Conservation (phyloP, 1,140 invertebrate genomes). For the Leptinotarsa lineolata region DNA sequence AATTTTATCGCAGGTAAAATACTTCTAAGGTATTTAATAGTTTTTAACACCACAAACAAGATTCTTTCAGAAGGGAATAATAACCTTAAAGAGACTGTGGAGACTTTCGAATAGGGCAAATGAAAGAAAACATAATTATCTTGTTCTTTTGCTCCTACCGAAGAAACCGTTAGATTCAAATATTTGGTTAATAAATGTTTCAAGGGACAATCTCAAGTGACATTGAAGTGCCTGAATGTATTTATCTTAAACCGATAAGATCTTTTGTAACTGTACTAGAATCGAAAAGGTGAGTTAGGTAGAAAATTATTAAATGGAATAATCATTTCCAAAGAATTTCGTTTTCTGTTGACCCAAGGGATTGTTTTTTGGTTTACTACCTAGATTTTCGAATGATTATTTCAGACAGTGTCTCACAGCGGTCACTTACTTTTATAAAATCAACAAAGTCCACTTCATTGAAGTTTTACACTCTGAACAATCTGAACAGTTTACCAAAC, state of each 20-base stretch:
- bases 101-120: background rate
- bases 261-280: background rate
- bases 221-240: background rate
- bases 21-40: background rate
- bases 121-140: background rate
- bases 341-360: no score
- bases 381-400: no score
- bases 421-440: no score
- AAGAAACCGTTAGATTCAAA: background rate
- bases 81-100: constrained; percentile 5
- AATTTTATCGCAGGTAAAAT: constrained; percentile 1
- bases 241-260: constrained; percentile 1
- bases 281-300: background rate
- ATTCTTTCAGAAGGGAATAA: background rate
- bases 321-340: no score
- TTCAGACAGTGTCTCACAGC: no score
- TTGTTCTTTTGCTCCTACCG: background rate
- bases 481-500: no score
- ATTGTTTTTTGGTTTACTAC: no score
- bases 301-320: no score
- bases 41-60: background rate
- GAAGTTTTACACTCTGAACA: no score
- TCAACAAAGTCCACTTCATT: no score
- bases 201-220: background rate
- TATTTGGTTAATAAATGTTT: constrained; percentile 9